A percentile compares a stretch with the other conserved stretches of the same genome.
phyloP scores from a whole-genome alignment of 2,113 vertebrate genomes.

The Boulengerochromis microlepis region DNA sequence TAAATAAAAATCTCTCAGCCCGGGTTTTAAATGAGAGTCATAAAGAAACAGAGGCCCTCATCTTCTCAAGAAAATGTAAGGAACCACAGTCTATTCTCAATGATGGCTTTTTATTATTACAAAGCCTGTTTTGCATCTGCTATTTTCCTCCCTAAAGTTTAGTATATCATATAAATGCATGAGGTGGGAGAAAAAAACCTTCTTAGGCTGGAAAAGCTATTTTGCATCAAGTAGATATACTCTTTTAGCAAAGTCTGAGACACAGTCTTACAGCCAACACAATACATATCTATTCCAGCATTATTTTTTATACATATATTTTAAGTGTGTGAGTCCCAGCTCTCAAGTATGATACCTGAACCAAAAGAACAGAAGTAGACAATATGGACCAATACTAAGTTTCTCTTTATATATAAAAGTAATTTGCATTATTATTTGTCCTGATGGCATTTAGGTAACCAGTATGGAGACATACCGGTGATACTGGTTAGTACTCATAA shows the following conservation, averaged over 20 bases:
- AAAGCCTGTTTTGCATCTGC: neutral
- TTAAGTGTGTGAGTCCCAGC: neutral
- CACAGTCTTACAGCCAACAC: neutral
- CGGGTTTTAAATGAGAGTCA: neutral
- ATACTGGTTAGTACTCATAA: neutral
- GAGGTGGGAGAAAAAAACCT: neutral
- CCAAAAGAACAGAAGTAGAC: neutral
- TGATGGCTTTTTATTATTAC: neutral
- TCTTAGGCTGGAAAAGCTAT: neutral
- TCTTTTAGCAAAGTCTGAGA: neutral
- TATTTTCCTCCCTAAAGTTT: neutral
- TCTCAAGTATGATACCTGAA: neutral
- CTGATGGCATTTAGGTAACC: neutral
- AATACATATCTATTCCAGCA: neutral
- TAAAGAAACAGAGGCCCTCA: neutral
- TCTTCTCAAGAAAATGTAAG: neutral
- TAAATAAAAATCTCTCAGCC: slow-evolving; percentile 18
- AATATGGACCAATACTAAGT: neutral
- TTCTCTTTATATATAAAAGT: neutral
- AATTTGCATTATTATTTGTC: neutral
- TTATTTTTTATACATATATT: neutral
- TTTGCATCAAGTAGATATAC: neutral
- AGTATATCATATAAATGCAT: neutral
- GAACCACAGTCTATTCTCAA: neutral
- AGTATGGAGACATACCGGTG: neutral